Conservation (phyloP, 2,888 invertebrate species). For the Synanthedon formicaeformis region DNA sequence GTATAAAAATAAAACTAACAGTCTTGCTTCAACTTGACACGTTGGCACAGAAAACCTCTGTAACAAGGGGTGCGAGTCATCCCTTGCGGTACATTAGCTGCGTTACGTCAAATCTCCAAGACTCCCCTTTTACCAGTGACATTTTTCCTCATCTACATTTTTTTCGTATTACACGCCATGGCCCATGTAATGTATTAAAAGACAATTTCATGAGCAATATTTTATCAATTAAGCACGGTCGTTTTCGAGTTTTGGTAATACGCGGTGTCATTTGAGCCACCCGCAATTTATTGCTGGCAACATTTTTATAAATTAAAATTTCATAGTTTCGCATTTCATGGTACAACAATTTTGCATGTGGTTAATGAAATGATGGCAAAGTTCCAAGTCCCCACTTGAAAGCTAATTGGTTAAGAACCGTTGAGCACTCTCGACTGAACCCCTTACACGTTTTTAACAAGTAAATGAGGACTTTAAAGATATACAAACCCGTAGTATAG, state of each 20-base stretch:
- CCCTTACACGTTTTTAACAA: background rate
- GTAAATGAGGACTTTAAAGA: no score
- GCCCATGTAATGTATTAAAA: conserved; percentile 59
- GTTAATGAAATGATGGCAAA: conserved; percentile 24
- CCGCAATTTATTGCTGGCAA: conserved; percentile 11
- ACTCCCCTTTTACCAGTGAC: conserved; percentile 42
- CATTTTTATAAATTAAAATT: conserved; percentile 44
- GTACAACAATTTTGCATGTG: conserved; percentile 26
- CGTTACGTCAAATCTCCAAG: conserved; percentile 22
- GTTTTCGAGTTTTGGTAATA: conserved; percentile 39
- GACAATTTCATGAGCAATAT: conserved; percentile 48
- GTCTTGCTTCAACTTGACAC: conserved; percentile 8
- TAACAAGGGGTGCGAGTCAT: conserved; percentile 27
- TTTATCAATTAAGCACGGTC: conserved; percentile 60
- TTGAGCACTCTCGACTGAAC: background rate
- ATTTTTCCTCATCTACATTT: conserved; percentile 60
- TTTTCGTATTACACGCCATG: conserved; percentile 48
- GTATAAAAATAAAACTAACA: conserved; percentile 1
- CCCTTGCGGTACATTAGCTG: conserved; percentile 46
- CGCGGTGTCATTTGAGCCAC: conserved; percentile 33
- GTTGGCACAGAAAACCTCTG: conserved; percentile 16
- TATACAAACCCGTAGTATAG: no score
- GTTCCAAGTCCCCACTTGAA: conserved; percentile 12
- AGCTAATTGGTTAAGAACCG: conserved; percentile 1
- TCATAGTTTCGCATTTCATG: conserved; percentile 28